A percentile compares a stretch with the other conserved stretches of the same genome.
Conservation (phyloP, 2,113 vertebrate species). For the Phaetusa simplex region DNA sequence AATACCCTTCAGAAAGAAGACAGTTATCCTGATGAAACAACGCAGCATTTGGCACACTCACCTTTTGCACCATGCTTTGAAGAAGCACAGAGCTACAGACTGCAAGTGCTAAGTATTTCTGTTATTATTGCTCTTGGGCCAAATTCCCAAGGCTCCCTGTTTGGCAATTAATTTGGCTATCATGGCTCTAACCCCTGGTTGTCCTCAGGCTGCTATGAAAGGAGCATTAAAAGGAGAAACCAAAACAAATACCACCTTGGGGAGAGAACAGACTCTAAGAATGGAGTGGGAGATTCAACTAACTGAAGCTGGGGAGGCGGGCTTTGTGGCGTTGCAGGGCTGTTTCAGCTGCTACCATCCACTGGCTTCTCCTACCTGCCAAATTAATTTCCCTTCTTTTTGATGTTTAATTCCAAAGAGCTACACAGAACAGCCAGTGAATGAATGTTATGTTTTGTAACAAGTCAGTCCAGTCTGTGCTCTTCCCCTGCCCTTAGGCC, state of each 20-base stretch:
- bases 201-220: neutral
- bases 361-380: neutral
- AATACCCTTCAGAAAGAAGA: neutral
- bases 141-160: neutral
- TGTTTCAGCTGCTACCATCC: neutral
- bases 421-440: neutral
- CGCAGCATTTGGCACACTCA: neutral
- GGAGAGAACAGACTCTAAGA: neutral
- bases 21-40: neutral
- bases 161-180: neutral
- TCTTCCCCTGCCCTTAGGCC: neutral
- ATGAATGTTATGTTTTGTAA: neutral
- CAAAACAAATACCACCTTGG: slow-evolving; percentile 8
- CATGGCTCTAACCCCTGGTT: neutral
- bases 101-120: neutral
- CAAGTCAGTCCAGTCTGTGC: neutral
- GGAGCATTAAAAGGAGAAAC: slow-evolving; percentile 15
- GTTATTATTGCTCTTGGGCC: neutral
- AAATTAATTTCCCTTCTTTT: neutral
- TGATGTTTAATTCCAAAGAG: neutral
- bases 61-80: neutral
- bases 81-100: neutral
- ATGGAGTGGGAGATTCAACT: neutral
- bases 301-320: neutral
- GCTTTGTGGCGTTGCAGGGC: neutral